Percentiles rank a stretch among this genome's conserved stretches.
Conservation (phyloP, 2,888 invertebrate species). For the Drosophila gaucha region DNA sequence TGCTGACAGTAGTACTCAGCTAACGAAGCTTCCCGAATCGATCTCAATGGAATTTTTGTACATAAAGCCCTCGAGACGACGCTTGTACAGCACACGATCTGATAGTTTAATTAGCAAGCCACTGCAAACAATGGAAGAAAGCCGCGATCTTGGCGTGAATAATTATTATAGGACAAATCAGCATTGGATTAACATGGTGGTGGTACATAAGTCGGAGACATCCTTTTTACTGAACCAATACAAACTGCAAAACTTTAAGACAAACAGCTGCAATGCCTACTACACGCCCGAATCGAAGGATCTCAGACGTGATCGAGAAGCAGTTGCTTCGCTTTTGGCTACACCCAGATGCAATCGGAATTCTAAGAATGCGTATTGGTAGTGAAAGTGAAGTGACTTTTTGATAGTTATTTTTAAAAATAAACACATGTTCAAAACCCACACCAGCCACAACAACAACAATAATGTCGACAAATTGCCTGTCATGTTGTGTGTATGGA, state of each 20-base stretch:
- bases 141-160: background rate
- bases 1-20: background rate
- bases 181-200: slow-evolving; percentile 18
- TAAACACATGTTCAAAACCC: slow-evolving; percentile 27
- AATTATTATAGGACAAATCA: background rate
- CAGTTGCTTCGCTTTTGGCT: background rate
- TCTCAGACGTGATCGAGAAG: background rate
- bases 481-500: slow-evolving; percentile 47
- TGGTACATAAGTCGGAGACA: slow-evolving; percentile 20
- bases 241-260: slow-evolving; percentile 2
- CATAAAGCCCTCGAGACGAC: background rate
- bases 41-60: too few relatives aligned
- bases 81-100: background rate
- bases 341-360: slow-evolving; percentile 13
- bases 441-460: slow-evolving; percentile 20
- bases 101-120: background rate
- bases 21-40: background rate
- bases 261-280: background rate
- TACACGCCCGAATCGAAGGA: slow-evolving; percentile 11
- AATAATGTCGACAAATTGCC: slow-evolving; percentile 50
- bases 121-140: background rate
- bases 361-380: slow-evolving; percentile 35
- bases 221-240: slow-evolving; percentile 21
- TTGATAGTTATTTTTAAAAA: slow-evolving; percentile 33
- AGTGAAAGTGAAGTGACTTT: slow-evolving; percentile 44